phyloP scores from a whole-genome alignment of 2,888 invertebrate genomes.

The Dioctria linearis region DNA sequence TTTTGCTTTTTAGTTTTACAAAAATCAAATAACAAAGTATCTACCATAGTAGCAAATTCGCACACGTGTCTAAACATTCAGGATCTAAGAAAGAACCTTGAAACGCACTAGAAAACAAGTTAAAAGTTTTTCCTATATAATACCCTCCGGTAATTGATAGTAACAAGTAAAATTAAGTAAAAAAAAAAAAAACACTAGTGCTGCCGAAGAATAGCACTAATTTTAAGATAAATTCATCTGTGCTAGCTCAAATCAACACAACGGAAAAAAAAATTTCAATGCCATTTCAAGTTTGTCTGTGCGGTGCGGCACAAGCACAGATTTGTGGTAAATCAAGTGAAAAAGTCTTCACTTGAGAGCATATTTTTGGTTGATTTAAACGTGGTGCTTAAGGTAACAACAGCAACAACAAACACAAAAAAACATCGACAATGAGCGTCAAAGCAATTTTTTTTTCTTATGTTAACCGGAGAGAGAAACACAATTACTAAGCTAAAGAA shows the following conservation, averaged over 20 bases:
- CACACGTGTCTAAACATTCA: not conserved
- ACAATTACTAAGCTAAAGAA: constrained; percentile 3
- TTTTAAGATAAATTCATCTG: constrained; percentile 38
- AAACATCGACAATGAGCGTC: not conserved
- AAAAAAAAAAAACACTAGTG: not conserved
- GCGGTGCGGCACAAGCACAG: not conserved
- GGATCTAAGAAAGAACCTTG: constrained; percentile 29
- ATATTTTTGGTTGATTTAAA: not conserved
- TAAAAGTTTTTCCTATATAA: constrained; percentile 27
- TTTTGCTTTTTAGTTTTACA: not conserved
- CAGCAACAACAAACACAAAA: constrained; percentile 14
- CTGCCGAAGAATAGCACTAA: constrained; percentile 46
- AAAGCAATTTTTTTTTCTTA: constrained; percentile 24
- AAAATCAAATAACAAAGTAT: not conserved
- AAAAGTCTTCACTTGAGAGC: constrained; percentile 40
- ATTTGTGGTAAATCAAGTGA: constrained; percentile 51
- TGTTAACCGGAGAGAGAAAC: not conserved
- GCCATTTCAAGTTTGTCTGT: constrained; percentile 56
- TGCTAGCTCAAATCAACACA: constrained; percentile 4
- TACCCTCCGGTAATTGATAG: constrained; percentile 38
- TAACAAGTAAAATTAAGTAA: constrained; percentile 28
- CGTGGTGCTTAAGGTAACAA: too few relatives aligned
- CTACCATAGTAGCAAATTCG: not conserved
- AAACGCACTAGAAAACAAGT: constrained; percentile 32
- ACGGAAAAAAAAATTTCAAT: constrained; percentile 55